Base-by-base conservation (phyloP, 2,888 invertebrate species). In the Pristionchus japonicus region DNA sequence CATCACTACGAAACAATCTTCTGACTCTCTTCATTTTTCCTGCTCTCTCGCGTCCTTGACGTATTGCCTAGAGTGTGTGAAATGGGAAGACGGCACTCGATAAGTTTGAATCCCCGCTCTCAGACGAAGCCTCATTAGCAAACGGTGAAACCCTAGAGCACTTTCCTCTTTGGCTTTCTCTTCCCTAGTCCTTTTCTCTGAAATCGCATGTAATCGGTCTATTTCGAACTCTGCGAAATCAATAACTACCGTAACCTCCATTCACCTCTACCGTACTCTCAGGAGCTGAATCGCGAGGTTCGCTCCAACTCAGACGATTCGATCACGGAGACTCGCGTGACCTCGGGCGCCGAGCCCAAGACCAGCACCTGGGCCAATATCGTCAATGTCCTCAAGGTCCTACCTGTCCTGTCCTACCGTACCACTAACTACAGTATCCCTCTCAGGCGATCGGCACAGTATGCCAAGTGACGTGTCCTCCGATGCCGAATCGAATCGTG, bases 401-500 rank as follows among this genome's bases (percentile, higher is more conserved):
- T n/a, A n/a, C n/a, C n/a, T n/a, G n/a, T n/a, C 9, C 52, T 83
- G 15, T 34, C n/a, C 43, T 31, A 47, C 49, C 43, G 27, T 80
- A 52, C 37, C 20, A 17, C 34, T 31, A 77, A 6, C 20, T 83
- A 83, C 52, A 23, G 34, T 83, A 52, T 83, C 52, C 43, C 17
- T 82, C 87, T 67, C 57, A 90, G 85, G 89, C 89, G 34, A 91
- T 91, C 52, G 91, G 92, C 20, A 82, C 90, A 37, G 82, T 89
- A n/a, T 92, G 92, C 89, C 91, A 91, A 88, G 88, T 92, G 37
- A 82, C 89, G 31, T 93, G 93, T 85, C 93, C 93, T 13, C 93
- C 93, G 37, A 88, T 93, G 37, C 93, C 93, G 13, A 90, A 90
- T 20, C 61, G 88, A n/a, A 90, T 93, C 87, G 90, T 91, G 20